Conservation (phyloP, 2,113 vertebrate species). For the Myanophis thanlyinensis region DNA sequence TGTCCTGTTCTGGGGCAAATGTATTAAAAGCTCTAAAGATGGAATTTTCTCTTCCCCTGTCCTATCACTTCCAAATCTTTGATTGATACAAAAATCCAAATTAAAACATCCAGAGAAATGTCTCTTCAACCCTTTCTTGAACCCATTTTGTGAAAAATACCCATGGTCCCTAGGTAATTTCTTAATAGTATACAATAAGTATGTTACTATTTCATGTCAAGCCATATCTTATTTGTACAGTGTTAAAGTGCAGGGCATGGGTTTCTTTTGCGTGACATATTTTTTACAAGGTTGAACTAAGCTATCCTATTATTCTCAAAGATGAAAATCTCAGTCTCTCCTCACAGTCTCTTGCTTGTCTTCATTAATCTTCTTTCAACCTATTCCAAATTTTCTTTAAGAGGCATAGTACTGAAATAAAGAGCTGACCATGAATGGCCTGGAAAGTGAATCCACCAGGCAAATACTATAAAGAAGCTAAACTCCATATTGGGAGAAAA, state of each 20-base stretch:
- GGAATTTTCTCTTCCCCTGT: not conserved
- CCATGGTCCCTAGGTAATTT: not conserved
- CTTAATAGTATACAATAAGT: not conserved
- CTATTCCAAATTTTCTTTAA: not conserved
- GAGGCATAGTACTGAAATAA: not conserved
- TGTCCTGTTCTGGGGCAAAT: not conserved
- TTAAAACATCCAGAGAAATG: not conserved
- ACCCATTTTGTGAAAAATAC: not conserved
- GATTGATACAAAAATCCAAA: not conserved
- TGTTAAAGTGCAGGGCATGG: not conserved
- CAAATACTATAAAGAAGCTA: not conserved
- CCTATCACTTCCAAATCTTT: not conserved
- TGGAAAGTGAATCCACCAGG: not conserved
- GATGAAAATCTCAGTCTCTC: not conserved
- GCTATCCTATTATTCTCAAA: not conserved
- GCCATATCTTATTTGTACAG: not conserved
- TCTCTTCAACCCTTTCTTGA: not conserved
- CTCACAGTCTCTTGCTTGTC: not conserved
- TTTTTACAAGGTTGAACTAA: not conserved
- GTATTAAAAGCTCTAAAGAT: not conserved
- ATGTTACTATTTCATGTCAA: not conserved
- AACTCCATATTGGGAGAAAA: not conserved
- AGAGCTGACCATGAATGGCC: not conserved
- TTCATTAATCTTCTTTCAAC: not conserved
- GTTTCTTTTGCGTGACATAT: not conserved